phyloP scores from a whole-genome alignment of 2,888 invertebrate species.

The Pseudeuparius sepicola region DNA sequence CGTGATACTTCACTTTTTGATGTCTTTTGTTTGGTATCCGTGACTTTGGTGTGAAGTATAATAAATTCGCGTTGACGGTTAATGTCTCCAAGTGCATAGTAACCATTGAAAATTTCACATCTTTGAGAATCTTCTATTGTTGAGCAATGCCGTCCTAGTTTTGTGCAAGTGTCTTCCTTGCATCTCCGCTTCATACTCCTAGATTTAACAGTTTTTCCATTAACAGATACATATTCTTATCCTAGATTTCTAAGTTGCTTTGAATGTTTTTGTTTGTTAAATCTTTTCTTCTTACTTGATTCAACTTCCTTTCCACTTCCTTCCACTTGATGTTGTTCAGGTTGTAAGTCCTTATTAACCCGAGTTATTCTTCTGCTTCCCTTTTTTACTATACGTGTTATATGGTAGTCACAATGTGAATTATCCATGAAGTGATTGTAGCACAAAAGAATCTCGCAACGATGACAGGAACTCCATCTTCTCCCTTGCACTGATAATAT shows the following conservation, averaged over 20 bases:
- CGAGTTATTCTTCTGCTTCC: slow-evolving; percentile 9
- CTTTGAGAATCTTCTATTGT: slow-evolving; percentile 3
- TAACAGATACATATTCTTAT: too few species aligned
- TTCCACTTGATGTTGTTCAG: slow-evolving; percentile 9
- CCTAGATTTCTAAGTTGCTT: slow-evolving; percentile 10
- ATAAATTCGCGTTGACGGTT: too few species aligned
- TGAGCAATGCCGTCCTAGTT: slow-evolving; percentile 7
- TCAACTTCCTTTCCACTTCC: slow-evolving; percentile 10
- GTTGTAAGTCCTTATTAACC: slow-evolving; percentile 7
- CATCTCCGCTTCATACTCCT: slow-evolving; percentile 6
- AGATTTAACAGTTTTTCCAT: slow-evolving; percentile 7
- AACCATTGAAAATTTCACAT: slow-evolving; percentile 6
- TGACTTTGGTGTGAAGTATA: slow-evolving; percentile 1
- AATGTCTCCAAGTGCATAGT: slow-evolving; percentile 9
- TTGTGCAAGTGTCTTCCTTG: slow-evolving; percentile 9
- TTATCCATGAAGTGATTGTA: slow-evolving; percentile 6
- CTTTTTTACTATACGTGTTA: neutral
- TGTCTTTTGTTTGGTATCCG: slow-evolving; percentile 6
- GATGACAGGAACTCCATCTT: slow-evolving; percentile 4
- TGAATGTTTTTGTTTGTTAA: slow-evolving; percentile 8
- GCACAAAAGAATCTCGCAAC: slow-evolving; percentile 4
- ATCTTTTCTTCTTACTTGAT: slow-evolving; percentile 5
- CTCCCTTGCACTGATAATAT: slow-evolving; percentile 5
- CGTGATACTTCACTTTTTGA: slow-evolving; percentile 12
- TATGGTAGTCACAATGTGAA: slow-evolving; percentile 5